Percentiles rank a stretch among this genome's conserved stretches.
Evolutionary conservation across 2,113 vertebrate species (phyloP).

Genomic region (Macaca nemestrina): DNA sequence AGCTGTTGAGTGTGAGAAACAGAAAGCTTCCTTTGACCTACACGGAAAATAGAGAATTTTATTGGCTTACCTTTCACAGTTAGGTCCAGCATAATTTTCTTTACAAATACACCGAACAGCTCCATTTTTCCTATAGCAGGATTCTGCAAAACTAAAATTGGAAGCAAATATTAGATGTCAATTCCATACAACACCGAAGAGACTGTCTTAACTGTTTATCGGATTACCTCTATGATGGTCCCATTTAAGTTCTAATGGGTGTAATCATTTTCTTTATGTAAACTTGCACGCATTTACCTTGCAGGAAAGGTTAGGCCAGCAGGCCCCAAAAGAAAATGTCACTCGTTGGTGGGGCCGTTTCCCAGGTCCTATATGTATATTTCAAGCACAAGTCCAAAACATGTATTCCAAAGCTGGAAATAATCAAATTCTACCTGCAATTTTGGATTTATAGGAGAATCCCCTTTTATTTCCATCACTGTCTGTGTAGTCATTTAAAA

Average conservation of each 20-base stretch:
- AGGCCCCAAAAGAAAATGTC: neutral
- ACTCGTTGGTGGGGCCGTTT: neutral
- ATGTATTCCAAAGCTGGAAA: neutral
- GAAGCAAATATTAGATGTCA: constrained; percentile 26
- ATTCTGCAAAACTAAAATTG: constrained; percentile 91
- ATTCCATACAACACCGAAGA: neutral
- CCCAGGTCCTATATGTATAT: neutral
- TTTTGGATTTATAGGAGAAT: neutral
- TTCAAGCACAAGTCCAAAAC: constrained; percentile 4
- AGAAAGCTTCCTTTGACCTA: neutral
- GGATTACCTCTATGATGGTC: neutral
- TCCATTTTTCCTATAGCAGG: constrained; percentile 89
- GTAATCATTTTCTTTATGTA: neutral
- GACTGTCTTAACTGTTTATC: neutral
- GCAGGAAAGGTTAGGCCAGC: neutral
- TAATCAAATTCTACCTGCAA: neutral
- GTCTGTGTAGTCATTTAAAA: neutral
- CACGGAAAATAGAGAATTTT: neutral
- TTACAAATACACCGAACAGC: constrained; percentile 92
- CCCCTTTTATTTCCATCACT: neutral
- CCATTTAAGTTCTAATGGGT: neutral
- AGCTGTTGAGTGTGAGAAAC: neutral
- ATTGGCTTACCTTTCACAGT: constrained; percentile 94
- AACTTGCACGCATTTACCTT: neutral
- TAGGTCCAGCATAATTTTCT: constrained; percentile 94